Evolutionary conservation across 1,140 invertebrate genomes (phyloP), one percentile per base, ranked within the genome.

Genomic region (Platyura marginata): DNA sequence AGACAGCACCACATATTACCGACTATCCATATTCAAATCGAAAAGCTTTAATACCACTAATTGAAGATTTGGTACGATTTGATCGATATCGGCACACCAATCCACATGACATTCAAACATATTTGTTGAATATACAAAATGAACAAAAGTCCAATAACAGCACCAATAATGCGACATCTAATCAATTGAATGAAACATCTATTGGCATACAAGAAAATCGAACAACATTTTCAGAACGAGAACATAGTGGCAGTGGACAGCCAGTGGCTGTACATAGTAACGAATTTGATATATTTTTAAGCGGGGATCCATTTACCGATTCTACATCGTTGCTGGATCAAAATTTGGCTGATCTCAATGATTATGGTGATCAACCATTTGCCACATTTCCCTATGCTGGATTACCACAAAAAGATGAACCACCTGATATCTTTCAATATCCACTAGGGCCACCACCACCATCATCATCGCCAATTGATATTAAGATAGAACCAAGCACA

Each of bases 21-120:
- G 66, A 71, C 19, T 74, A 68, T 47, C 63, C 77, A 0, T 75
- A 81, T 52, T 75, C 76, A 0, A 83, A 83, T 58, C 75, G 70
- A 48, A 59, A 79, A 19, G 75, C 79, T 22, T 69, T 73, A 4
- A 61, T 72, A 40, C 61, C 79, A n/a, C 48, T 77, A 2, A 74
- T 75, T 40, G 76, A 78, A 53, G 72, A 61, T 42, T 55, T 73
- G 5, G 62, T 70, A 21, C 51, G 65, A 19, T 72, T 69, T 46
- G 67, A 67, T 51, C 53, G 62, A 6, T 2, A 10, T 42, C 20
- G 34, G 21, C 53, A 61, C 8, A 56, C 55, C 42, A 53, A 57
- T 19, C 51, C 52, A 41, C 55, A 60, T 11, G 63, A 71, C 62
- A 64, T 74, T 34, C 69, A 68, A 44, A 66, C 72, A 3, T 74